Evolutionary conservation across 2,113 vertebrate species (phyloP).

Genomic region (Dissostichus mawsoni): DNA sequence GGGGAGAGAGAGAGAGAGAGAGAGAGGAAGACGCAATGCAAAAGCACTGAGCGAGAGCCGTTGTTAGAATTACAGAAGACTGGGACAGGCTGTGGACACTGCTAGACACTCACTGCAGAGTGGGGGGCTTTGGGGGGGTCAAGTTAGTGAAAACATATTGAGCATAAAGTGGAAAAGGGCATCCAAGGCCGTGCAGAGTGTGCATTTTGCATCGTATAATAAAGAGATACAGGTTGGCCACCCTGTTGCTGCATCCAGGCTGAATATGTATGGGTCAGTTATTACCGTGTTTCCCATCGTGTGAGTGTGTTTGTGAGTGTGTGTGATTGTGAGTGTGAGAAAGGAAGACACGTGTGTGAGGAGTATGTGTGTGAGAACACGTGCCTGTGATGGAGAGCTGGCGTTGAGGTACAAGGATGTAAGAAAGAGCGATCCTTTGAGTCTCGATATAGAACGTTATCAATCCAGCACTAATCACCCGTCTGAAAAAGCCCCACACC

Average conservation of each 20-base stretch:
- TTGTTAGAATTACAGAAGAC: slow-evolving; percentile 71
- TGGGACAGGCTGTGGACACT: slow-evolving; percentile 61
- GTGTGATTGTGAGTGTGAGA: neutral
- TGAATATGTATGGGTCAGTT: slow-evolving; percentile 39
- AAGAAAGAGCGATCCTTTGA: slow-evolving; percentile 60
- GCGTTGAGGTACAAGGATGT: slow-evolving; percentile 47
- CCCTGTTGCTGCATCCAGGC: slow-evolving; percentile 68
- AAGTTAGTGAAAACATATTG: slow-evolving; percentile 63
- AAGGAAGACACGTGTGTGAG: slow-evolving; percentile 42
- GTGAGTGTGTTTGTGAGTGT: neutral
- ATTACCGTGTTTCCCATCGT: slow-evolving; percentile 17
- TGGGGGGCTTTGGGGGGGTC: slow-evolving; percentile 25
- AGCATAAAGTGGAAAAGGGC: slow-evolving; percentile 54
- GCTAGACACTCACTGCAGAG: slow-evolving; percentile 59
- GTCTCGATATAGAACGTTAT: slow-evolving; percentile 78
- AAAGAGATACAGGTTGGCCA: slow-evolving; percentile 61
- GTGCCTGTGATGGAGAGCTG: slow-evolving; percentile 53
- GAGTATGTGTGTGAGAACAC: slow-evolving; percentile 33
- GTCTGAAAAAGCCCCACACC: slow-evolving; percentile 26
- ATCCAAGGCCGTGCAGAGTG: slow-evolving; percentile 28
- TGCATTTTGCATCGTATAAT: slow-evolving; percentile 26
- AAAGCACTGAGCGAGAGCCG: slow-evolving; percentile 63
- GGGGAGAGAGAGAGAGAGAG: slow-evolving; percentile 16
- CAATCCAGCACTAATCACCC: slow-evolving; percentile 77
- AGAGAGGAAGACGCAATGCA: slow-evolving; percentile 70